These are phyloP conservation scores for Diachasma alloeum DNA, from an alignment of 1,140 invertebrate species.

Conservation along the genomic window DNA sequence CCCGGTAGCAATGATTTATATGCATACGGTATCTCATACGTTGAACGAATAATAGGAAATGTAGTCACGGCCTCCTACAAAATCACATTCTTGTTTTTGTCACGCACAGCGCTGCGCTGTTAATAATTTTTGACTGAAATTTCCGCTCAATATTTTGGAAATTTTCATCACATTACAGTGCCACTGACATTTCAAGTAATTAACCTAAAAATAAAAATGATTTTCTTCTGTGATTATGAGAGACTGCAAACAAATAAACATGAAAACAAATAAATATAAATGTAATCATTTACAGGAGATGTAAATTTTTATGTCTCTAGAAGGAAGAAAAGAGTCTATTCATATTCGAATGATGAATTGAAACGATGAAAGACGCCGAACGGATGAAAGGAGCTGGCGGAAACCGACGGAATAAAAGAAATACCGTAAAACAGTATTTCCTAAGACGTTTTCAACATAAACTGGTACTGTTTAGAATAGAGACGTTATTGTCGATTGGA, in stretches of 20 bases:
- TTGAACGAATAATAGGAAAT: constrained; percentile 21
- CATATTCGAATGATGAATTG: constrained; percentile 19
- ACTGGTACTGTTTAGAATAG: not conserved
- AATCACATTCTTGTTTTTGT: constrained; percentile 13
- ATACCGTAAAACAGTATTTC: not conserved
- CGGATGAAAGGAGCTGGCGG: constrained; percentile 1
- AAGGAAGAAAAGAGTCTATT: not conserved
- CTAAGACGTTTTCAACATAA: constrained; percentile 1
- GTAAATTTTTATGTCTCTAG: too few relatives aligned
- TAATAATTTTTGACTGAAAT: not conserved
- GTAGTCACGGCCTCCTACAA: constrained; percentile 23
- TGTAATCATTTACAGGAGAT: too few relatives aligned
- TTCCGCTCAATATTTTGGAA: too few relatives aligned
- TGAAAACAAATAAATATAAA: too few relatives aligned
- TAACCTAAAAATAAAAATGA: too few relatives aligned
- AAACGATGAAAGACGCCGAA: not conserved
- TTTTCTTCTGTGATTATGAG: too few relatives aligned
- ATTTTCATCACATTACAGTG: too few relatives aligned
- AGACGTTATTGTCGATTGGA: not conserved
- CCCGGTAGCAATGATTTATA: constrained; percentile 25
- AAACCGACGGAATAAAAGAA: not conserved
- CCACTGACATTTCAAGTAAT: too few relatives aligned
- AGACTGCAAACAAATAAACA: too few relatives aligned
- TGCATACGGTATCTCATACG: constrained; percentile 26
- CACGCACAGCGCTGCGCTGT: not conserved